A percentile compares a stretch with the other conserved stretches of the same genome.
phyloP scores from a whole-genome alignment of 30 jellyfish, hydroid and myxozoan species.

The Phacellophora camtschatica region DNA sequence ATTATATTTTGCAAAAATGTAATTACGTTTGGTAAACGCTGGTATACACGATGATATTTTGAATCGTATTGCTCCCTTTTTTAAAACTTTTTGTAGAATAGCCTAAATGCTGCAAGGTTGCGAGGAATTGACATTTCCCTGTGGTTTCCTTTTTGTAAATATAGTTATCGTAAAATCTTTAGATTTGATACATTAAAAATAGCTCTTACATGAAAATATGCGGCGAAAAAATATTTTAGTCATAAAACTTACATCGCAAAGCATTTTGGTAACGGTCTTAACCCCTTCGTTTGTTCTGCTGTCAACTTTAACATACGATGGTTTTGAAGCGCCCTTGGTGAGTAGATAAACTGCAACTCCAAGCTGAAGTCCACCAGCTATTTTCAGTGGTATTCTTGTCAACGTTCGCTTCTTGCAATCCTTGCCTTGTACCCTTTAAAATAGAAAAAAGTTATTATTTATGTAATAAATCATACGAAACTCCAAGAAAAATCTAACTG shows the following conservation, averaged over 20 bases:
- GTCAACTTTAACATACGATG: constrained; percentile 70
- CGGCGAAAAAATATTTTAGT: not conserved
- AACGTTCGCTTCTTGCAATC: constrained; percentile 74
- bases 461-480: too few species aligned
- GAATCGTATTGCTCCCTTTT: too few species aligned
- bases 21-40: not conserved
- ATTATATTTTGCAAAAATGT: not conserved
- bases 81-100: too few species aligned
- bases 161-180: too few species aligned
- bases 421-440: constrained; percentile 68
- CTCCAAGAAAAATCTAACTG: too few species aligned
- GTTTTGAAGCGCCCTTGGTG: constrained; percentile 54
- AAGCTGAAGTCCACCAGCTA: constrained; percentile 56
- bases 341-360: constrained; percentile 75
- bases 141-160: too few species aligned
- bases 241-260: constrained; percentile 33
- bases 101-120: too few species aligned
- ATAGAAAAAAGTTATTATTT: not conserved
- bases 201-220: not conserved
- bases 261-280: constrained; percentile 60
- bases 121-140: too few species aligned
- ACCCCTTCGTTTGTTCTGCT: constrained; percentile 84
- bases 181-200: not conserved
- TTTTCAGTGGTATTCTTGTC: constrained; percentile 53
- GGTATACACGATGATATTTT: not conserved